Conservation (phyloP, 2,888 invertebrate species). For the Limnephilus auricula region DNA sequence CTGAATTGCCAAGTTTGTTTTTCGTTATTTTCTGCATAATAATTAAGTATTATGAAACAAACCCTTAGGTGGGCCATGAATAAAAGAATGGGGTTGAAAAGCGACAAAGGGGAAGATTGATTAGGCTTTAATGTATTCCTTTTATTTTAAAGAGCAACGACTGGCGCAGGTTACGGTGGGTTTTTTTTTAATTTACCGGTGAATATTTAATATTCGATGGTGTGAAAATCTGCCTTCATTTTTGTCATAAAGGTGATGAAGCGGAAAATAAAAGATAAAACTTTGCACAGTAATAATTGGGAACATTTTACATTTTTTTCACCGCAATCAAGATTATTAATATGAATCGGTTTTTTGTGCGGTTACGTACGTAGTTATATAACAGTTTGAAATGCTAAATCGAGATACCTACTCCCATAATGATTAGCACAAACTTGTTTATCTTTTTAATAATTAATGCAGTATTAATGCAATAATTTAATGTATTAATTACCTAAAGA, state of each 20-base stretch:
- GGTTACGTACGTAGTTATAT: background rate
- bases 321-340: background rate
- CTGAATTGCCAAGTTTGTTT: constrained; percentile 36
- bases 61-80: constrained; percentile 64
- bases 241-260: constrained; percentile 16
- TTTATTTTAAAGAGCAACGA: constrained; percentile 63
- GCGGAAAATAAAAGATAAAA: constrained; percentile 2
- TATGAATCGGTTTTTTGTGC: background rate
- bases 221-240: constrained; percentile 49
- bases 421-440: background rate
- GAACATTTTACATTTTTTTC: background rate
- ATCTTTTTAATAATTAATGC: no score
- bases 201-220: constrained; percentile 64
- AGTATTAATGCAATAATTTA: no score
- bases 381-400: background rate
- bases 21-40: constrained; percentile 61
- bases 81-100: constrained; percentile 60
- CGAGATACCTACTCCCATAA: background rate
- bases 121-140: constrained; percentile 66
- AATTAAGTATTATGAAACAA: constrained; percentile 65
- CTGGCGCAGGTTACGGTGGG: constrained; percentile 38
- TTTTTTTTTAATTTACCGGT: constrained; percentile 62
- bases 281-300: background rate
- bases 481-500: no score
- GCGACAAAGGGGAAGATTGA: constrained; percentile 64